A percentile compares a stretch with the other conserved stretches of the same genome.
phyloP scores from a whole-genome alignment of 2,113 vertebrate species.

The Psilopogon haemacephalus region DNA sequence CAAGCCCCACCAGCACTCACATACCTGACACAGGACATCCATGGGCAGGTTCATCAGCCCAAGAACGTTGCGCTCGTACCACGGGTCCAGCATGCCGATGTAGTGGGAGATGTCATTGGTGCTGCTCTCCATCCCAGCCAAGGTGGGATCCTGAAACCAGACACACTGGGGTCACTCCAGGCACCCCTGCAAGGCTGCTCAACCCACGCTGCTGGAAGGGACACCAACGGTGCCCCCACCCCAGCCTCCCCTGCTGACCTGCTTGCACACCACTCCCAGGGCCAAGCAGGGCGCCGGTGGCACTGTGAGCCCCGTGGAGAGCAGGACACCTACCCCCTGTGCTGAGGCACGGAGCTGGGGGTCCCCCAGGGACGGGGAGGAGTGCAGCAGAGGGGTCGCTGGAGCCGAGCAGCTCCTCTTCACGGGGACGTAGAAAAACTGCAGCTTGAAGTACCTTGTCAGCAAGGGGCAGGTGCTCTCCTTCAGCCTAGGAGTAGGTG shows the following conservation, averaged over 20 bases:
- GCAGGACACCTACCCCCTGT: conserved; percentile 37
- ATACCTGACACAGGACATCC: conserved; percentile 89
- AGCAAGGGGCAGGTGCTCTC: conserved; percentile 85
- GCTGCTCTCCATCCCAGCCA: conserved; percentile 74
- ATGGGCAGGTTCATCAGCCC: conserved; percentile 88
- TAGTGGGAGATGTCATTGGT: conserved; percentile 93
- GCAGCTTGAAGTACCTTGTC: conserved; percentile 88
- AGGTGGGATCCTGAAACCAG: conserved; percentile 39
- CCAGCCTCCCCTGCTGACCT: not conserved
- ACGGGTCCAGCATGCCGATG: conserved; percentile 94
- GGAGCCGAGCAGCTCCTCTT: conserved; percentile 74
- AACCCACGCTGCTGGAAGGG: not conserved
- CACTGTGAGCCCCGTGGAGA: fast-evolving
- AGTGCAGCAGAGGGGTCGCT: not conserved
- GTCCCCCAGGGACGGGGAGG: not conserved
- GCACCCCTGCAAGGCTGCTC: not conserved
- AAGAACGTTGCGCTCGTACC: conserved; percentile 93
- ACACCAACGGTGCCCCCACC: fast-evolving
- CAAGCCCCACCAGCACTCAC: not conserved
- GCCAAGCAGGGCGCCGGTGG: not conserved
- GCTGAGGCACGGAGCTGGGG: not conserved
- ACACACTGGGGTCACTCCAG: not conserved
- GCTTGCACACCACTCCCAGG: fast-evolving
- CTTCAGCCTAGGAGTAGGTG: conserved; percentile 62
- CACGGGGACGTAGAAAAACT: conserved; percentile 91